Conservation (phyloP, 2,888 invertebrate species). For the Heliconius cydno region DNA sequence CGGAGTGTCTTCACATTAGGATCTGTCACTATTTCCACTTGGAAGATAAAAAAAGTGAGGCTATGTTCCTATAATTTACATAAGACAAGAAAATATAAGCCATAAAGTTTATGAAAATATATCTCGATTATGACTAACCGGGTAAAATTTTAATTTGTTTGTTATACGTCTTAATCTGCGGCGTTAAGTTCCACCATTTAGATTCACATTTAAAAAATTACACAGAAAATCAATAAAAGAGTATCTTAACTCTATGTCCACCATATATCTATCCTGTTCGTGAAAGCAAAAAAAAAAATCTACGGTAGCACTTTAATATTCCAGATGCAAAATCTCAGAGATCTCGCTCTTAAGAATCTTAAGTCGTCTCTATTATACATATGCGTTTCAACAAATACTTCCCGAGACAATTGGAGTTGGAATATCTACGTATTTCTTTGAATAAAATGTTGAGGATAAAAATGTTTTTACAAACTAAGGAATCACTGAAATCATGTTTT, state of each 20-base stretch:
- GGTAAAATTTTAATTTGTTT: too few relatives aligned
- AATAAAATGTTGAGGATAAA: background rate
- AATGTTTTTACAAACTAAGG: background rate
- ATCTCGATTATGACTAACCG: too few relatives aligned
- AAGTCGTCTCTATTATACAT: constrained; percentile 11
- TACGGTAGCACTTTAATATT: constrained; percentile 15
- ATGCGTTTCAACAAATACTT: constrained; percentile 13
- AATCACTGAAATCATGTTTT: background rate
- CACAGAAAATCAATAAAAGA: too few relatives aligned
- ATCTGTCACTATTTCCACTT: too few relatives aligned
- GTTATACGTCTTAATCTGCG: too few relatives aligned
- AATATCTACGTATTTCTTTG: constrained; percentile 4
- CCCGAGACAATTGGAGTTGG: constrained; percentile 9
- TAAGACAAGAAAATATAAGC: too few relatives aligned
- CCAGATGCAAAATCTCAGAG: background rate
- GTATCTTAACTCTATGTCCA: background rate
- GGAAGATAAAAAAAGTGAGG: too few relatives aligned
- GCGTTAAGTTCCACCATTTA: background rate
- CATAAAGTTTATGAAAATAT: too few relatives aligned
- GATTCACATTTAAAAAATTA: background rate
- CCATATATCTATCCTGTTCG: background rate
- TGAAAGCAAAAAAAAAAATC: background rate
- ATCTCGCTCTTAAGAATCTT: constrained; percentile 5
- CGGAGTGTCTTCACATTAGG: too few relatives aligned
- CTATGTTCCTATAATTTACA: too few relatives aligned